These are phyloP conservation scores for Arctia plantaginis DNA, from an alignment of 2,888 invertebrate species.

Conservation along the genomic window DNA sequence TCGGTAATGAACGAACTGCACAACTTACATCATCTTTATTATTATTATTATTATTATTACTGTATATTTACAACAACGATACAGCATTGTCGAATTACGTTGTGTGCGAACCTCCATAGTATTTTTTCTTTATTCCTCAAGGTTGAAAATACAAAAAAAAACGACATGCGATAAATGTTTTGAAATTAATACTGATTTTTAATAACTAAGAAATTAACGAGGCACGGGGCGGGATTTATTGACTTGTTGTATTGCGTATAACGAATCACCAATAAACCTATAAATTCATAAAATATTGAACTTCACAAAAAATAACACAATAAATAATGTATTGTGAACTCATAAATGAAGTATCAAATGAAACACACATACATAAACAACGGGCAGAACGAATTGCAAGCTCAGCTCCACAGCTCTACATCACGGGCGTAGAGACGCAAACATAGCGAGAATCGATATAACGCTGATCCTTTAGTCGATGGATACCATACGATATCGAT, in stretches of 20 bases:
- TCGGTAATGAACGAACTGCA: no score
- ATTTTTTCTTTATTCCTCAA: no score
- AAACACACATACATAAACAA: constrained; percentile 65
- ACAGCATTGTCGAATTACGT: no score
- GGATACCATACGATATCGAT: constrained; percentile 52
- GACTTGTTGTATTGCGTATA: background rate
- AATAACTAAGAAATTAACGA: background rate
- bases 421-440: constrained; percentile 68
- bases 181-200: background rate
- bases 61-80: no score
- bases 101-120: no score
- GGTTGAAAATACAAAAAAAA: no score
- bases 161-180: background rate
- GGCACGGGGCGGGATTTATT: constrained; percentile 15
- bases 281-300: constrained; percentile 40
- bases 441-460: constrained; percentile 62
- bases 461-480: constrained; percentile 54
- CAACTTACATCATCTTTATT: no score
- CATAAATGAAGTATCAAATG: constrained; percentile 57
- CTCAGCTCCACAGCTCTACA: constrained; percentile 70
- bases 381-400: constrained; percentile 68
- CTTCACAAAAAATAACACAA: constrained; percentile 44
- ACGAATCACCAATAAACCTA: constrained; percentile 11
- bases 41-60: no score
- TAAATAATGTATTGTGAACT: constrained; percentile 48